Percentiles rank a stretch among this genome's conserved stretches.
phyloP scores from a whole-genome alignment of 2,888 invertebrate genomes.

The Macrosoma leucophasiata region DNA sequence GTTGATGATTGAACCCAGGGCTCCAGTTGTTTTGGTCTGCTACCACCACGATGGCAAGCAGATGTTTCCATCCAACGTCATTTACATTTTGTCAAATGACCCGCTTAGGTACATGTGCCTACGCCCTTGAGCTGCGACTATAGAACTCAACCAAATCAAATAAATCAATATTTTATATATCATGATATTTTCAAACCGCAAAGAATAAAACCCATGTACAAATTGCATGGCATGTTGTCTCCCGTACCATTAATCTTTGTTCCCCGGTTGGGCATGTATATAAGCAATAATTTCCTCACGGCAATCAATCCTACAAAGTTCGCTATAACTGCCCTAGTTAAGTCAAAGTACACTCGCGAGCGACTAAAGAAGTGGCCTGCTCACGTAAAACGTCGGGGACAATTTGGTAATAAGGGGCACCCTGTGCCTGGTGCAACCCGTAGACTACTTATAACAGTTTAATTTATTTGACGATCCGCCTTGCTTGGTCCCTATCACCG shows the following conservation, averaged over 20 bases:
- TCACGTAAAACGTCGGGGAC: conserved; percentile 51
- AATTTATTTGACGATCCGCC: conserved; percentile 56
- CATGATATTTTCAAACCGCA: too few species aligned
- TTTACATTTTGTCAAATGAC: too few species aligned
- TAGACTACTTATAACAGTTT: conserved; percentile 59
- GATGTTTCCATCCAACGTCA: too few species aligned
- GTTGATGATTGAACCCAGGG: too few species aligned
- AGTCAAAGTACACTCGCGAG: conserved; percentile 30
- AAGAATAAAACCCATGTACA: too few species aligned
- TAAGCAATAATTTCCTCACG: conserved; percentile 9
- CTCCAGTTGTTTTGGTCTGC: too few species aligned
- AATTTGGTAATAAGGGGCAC: conserved; percentile 60
- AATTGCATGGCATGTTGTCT: neutral
- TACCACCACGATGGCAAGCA: too few species aligned
- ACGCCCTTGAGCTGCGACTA: too few species aligned
- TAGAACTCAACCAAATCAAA: too few species aligned
- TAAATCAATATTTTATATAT: too few species aligned
- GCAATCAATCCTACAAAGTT: conserved; percentile 29
- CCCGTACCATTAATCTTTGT: neutral
- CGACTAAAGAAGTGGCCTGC: conserved; percentile 44
- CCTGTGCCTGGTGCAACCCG: conserved; percentile 53
- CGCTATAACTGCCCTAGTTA: conserved; percentile 34
- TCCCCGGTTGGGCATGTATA: neutral
- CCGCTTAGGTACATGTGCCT: too few species aligned
- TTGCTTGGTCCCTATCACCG: conserved; percentile 47